Conservation (phyloP, 2,888 invertebrate genomes). For the Tipula helvola region DNA sequence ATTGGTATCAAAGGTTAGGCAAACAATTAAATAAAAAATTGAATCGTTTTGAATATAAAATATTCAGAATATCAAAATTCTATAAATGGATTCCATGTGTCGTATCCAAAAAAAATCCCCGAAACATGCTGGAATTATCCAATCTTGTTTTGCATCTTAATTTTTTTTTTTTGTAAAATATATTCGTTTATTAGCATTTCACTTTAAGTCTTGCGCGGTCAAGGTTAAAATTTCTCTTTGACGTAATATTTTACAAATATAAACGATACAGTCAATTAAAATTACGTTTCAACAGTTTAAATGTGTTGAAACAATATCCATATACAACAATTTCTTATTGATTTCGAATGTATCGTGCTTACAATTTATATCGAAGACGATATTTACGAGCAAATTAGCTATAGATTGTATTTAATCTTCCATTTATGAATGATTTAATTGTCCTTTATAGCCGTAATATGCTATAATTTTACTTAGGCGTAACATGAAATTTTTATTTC, state of each 20-base stretch:
- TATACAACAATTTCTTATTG: too few relatives aligned
- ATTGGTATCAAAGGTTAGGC: not conserved
- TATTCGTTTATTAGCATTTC: not conserved
- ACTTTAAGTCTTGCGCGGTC: not conserved
- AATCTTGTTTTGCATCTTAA: not conserved
- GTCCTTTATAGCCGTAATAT: too few relatives aligned
- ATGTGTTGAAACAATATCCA: too few relatives aligned
- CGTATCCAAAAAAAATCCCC: not conserved
- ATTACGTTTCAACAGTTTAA: too few relatives aligned
- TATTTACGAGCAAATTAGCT: too few relatives aligned
- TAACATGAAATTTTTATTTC: too few relatives aligned
- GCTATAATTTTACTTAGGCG: too few relatives aligned
- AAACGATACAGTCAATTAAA: not conserved
- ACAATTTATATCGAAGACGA: too few relatives aligned
- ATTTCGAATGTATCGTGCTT: too few relatives aligned
- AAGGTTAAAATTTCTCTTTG: not conserved
- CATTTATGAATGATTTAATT: too few relatives aligned
- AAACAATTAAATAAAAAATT: not conserved
- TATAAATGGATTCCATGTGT: not conserved
- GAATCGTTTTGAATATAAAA: not conserved
- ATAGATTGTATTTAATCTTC: too few relatives aligned
- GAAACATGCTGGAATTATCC: not conserved
- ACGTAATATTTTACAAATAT: not conserved
- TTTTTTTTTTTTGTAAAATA: not conserved
- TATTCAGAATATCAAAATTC: not conserved